Evolutionary conservation across 2,888 invertebrate genomes (phyloP).

Genomic region (Dryocosmus kuriphilus): DNA sequence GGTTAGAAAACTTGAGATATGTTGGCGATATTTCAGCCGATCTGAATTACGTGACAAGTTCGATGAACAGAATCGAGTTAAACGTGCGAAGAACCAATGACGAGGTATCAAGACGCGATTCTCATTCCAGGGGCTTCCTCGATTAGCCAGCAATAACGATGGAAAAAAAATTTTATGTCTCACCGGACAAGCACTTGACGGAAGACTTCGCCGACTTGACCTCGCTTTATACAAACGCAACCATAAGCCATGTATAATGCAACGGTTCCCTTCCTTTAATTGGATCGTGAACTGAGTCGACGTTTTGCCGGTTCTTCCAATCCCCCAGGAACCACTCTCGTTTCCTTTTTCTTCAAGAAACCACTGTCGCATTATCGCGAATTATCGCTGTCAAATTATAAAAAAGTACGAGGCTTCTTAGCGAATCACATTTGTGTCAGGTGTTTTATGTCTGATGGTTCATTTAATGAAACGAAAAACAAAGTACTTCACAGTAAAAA

Average conservation of each 20-base stretch:
- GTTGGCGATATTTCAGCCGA: slow-evolving; percentile 21
- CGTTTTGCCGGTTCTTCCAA: slow-evolving; percentile 53
- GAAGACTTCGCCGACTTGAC: slow-evolving; percentile 34
- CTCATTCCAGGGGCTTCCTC: slow-evolving; percentile 63
- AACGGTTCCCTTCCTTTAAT: slow-evolving; percentile 66
- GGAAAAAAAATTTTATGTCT: slow-evolving; percentile 66
- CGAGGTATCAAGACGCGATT: slow-evolving; percentile 55
- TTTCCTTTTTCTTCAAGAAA: slow-evolving; percentile 45
- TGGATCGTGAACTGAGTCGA: slow-evolving; percentile 61
- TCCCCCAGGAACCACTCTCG: slow-evolving; percentile 50
- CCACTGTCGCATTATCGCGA: slow-evolving; percentile 13
- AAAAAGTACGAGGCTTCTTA: slow-evolving; percentile 1
- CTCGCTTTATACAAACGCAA: slow-evolving; percentile 43
- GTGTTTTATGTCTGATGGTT: slow-evolving; percentile 6
- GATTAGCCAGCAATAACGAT: slow-evolving; percentile 68
- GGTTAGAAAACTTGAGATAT: slow-evolving; percentile 26
- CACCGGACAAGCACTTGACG: slow-evolving; percentile 38
- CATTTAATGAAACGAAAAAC: slow-evolving; percentile 8
- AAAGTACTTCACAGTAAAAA: neutral
- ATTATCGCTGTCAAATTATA: slow-evolving; percentile 19
- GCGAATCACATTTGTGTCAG: slow-evolving; percentile 46
- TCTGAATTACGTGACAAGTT: slow-evolving; percentile 29
- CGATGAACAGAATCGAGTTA: slow-evolving; percentile 28
- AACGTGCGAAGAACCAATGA: slow-evolving; percentile 39
- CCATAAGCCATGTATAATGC: slow-evolving; percentile 66